Base-by-base conservation (phyloP, 2,113 vertebrate genomes). In the Platysternon megacephalum region DNA sequence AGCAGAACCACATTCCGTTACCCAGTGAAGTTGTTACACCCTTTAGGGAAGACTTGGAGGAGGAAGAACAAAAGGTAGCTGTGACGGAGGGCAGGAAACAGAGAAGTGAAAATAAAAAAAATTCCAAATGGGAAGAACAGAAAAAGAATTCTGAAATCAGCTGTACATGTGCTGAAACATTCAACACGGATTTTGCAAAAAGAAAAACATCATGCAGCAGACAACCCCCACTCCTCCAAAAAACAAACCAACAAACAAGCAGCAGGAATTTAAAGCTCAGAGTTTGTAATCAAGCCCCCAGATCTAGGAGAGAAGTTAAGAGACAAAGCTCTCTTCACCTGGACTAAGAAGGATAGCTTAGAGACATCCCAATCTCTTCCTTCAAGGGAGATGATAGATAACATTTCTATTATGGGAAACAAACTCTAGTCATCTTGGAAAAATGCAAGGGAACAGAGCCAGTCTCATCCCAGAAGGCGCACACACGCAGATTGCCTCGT, bases 401-500 rank as follows among this genome's bases (percentile, higher is more conserved):
- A 68, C 68, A 93, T 51, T 95, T 93, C 81, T 95, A 80, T 76
- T 91, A 86, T 85, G 94, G 88, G 87, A 98, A 97, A 89, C 86
- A 88, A 93, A 95, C 56, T 65, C 82, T 94, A 90, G 84, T 84
- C 94, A 94, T 97, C 89, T 86, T 35, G 81, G 83, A 82, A 94
- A 97, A 96, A 96, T 89, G 94, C 86, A 74, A 94, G 96, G 96
- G 96, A 97, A 93, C 83, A 95, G 92, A 2, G 94, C 97, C 96
- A 98, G 95, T 72, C 94, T 96, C 94, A 90, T 95, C 85, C 61
- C 95, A 96, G 97, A 79, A 96, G 96, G 92, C 79, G 11, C 93
- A 97, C 93, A 97, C 94, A 94, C 82, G 94, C 97, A 97, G 96
- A 97, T 96, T 97, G 97, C 95, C 94, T 97, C 91, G 61, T 95